A percentile compares a stretch with the other conserved stretches of the same genome.
Evolutionary conservation across 2,888 invertebrate species (phyloP).

Genomic region (Gortyna flavago): DNA sequence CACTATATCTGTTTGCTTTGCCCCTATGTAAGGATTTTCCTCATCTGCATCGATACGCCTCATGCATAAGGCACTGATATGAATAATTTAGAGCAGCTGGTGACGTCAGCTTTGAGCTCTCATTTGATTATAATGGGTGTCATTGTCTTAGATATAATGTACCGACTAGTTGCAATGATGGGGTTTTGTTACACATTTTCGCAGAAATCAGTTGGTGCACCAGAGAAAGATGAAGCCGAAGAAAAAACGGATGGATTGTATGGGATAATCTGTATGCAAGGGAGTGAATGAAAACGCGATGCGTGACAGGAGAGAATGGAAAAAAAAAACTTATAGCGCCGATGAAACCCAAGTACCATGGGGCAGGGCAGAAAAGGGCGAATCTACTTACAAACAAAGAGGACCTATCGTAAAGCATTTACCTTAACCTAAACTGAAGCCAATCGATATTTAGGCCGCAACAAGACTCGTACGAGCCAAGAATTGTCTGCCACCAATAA

Average conservation of each 20-base stretch:
- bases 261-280: neutral
- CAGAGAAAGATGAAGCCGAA: neutral
- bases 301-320: neutral
- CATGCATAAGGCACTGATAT: slow-evolving; percentile 42
- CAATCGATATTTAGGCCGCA: slow-evolving; percentile 28
- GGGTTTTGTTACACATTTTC: slow-evolving; percentile 8
- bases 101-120: slow-evolving; percentile 32
- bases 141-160: slow-evolving; percentile 32
- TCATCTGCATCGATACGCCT: slow-evolving; percentile 35
- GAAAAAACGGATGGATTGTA: too few relatives aligned
- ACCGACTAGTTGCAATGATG: neutral
- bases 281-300: neutral
- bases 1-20: neutral
- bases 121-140: slow-evolving; percentile 34
- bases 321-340: neutral
- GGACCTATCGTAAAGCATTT: neutral
- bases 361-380: neutral
- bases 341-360: neutral
- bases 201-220: neutral
- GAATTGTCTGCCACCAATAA: slow-evolving; percentile 21
- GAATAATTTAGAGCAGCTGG: slow-evolving; percentile 48
- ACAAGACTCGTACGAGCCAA: slow-evolving; percentile 4
- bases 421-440: slow-evolving; percentile 2
- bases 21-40: slow-evolving; percentile 51
- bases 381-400: neutral